A percentile compares a stretch with the other conserved stretches of the same genome.
These are phyloP conservation scores for Ameiurus melas DNA, from an alignment of 2,113 vertebrate genomes.

Conservation along the genomic window DNA sequence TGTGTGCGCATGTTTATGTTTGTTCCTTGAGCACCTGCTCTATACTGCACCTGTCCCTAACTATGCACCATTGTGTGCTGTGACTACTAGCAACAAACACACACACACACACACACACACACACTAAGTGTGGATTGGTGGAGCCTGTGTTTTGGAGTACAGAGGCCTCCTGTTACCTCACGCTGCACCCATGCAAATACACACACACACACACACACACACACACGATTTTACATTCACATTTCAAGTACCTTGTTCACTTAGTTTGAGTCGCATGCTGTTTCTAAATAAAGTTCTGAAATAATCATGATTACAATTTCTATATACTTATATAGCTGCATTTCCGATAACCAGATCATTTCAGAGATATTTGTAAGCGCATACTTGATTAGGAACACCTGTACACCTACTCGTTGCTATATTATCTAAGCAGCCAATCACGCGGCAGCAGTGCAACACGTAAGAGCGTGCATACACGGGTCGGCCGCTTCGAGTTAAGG, in stretches of 20 bases:
- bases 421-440: no score
- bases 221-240: background rate
- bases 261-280: background rate
- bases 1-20: background rate
- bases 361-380: no score
- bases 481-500: no score
- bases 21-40: background rate
- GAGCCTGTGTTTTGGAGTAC: background rate
- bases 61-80: constrained; percentile 10
- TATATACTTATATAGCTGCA: no score
- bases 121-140: background rate
- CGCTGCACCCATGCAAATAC: background rate
- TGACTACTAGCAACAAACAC: constrained; percentile 1
- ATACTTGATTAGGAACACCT: no score
- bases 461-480: no score
- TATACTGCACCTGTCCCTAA: constrained; percentile 29
- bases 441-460: no score
- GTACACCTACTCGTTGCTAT: no score
- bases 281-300: background rate
- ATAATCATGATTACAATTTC: no score
- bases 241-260: background rate
- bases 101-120: constrained; percentile 26
- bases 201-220: background rate
- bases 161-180: background rate
- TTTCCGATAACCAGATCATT: no score